Base-by-base conservation (phyloP, 2,113 vertebrate species). In the Seriola quinqueradiata region DNA sequence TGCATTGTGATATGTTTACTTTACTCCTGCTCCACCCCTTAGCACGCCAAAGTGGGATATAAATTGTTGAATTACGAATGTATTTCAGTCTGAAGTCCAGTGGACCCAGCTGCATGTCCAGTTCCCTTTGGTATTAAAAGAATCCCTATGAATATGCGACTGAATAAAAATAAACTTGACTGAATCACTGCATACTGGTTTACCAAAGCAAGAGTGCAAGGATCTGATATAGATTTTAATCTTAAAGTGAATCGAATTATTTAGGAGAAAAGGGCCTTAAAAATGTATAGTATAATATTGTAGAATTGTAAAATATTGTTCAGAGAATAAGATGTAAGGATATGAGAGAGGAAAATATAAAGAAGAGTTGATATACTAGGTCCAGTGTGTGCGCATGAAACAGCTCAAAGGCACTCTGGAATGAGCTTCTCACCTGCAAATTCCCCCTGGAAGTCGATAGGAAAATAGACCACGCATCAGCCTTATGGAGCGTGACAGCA, bases 341-440 rank as follows among this genome's bases (percentile, higher is more conserved):
- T 21, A 1, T 10, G 9, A 50, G 42, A 57, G 57, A 23, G 21
- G 11, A 10, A 44, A n/a, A 61, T 59, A n/a, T 71, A 71, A 73
- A 75, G 34, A 74, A 34, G 58, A 52, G 55, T 0, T 84, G 79
- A 75, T 64, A 58, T 58, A 74, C 46, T 68, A 28, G 66, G 60
- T 72, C 68, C 50, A 6, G 14, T 70, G 38, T 50, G 17, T 5
- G 28, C 17, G 21, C 17, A 59, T 63, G 60, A 68, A 68, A 75
- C 59, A 79, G 81, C 83, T 77, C 68, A 34, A 76, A 82, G 91
- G 85, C 81, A 79, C 13, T 75, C 58, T 77, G 69, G 40, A 85
- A 85, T 89, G 75, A 90, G 85, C 74, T 85, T 83, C 79, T 83
- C 76, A 88, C 87, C 79, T 84, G 76, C n/a, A 82, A 42, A 85